Percentiles rank a stretch among this genome's conserved stretches.
phyloP scores from a whole-genome alignment of 2,797 vertebrate species.

The Iguana delicatissima region DNA sequence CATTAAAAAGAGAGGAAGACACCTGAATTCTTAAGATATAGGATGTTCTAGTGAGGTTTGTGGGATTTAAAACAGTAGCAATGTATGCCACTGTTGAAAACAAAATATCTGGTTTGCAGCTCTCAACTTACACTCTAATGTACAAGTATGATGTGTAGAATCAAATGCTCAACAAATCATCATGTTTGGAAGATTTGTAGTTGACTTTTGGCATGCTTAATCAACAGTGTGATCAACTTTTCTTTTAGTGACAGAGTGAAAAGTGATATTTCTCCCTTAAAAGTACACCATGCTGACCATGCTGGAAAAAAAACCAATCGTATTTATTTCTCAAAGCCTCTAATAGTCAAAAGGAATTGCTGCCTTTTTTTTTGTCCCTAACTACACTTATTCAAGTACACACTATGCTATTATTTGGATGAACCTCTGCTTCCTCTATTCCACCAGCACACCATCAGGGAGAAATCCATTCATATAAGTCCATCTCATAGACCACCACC shows the following conservation, averaged over 20 bases:
- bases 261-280: not conserved
- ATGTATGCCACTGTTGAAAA: not conserved
- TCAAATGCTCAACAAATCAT: not conserved
- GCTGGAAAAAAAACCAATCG: not conserved
- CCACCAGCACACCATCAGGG: not conserved
- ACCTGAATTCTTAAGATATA: not conserved
- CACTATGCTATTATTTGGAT: not conserved
- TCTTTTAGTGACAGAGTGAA: not conserved
- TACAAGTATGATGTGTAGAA: not conserved
- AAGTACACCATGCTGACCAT: not conserved
- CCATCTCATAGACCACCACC: too few species aligned
- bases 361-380: not conserved
- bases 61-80: not conserved
- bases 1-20: too few species aligned
- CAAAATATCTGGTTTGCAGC: not conserved
- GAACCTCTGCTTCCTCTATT: not conserved
- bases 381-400: not conserved
- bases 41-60: fast-evolving
- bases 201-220: fast-evolving
- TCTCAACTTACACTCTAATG: fast-evolving
- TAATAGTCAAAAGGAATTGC: not conserved
- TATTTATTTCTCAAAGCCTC: not conserved
- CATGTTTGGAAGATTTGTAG: not conserved
- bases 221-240: not conserved
- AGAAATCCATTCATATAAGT: not conserved